These are phyloP conservation scores for Chlamydotis undulata DNA, from an alignment of 2,113 vertebrate genomes.

Conservation along the genomic window DNA sequence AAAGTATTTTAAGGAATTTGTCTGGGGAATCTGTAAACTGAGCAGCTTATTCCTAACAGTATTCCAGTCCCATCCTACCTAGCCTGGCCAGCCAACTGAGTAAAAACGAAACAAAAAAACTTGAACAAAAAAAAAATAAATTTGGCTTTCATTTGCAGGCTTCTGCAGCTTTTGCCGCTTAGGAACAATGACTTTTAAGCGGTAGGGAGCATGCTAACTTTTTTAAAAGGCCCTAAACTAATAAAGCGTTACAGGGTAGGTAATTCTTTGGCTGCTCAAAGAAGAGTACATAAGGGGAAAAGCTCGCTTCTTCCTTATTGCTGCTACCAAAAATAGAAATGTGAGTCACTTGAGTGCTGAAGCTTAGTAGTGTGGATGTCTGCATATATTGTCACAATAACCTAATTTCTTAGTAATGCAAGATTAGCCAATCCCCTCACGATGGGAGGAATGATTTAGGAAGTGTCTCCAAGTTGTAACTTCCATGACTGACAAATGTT, in stretches of 20 bases:
- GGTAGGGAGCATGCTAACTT: not conserved
- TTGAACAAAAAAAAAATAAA: not conserved
- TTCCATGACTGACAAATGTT: not conserved
- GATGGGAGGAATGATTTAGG: not conserved
- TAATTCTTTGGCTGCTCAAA: not conserved
- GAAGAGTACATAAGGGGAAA: not conserved
- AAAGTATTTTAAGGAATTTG: not conserved
- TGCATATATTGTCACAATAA: slow-evolving; percentile 28
- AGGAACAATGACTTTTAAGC: not conserved
- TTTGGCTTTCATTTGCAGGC: not conserved
- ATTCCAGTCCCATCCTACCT: not conserved
- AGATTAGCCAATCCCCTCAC: not conserved
- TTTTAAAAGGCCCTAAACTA: not conserved
- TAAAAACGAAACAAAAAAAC: not conserved
- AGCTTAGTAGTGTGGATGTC: not conserved
- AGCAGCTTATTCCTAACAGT: not conserved
- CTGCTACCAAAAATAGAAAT: not conserved
- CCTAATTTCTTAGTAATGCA: slow-evolving; percentile 24
- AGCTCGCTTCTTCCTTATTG: not conserved
- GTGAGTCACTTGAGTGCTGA: slow-evolving; percentile 12
- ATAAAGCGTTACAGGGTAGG: not conserved
- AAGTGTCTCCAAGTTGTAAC: not conserved
- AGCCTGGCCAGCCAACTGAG: not conserved
- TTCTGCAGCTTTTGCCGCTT: not conserved
- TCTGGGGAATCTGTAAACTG: not conserved